Evolutionary conservation across 2,797 vertebrate genomes (phyloP), one percentile per base, ranked within the genome.

Genomic region (Amblyraja radiata): DNA sequence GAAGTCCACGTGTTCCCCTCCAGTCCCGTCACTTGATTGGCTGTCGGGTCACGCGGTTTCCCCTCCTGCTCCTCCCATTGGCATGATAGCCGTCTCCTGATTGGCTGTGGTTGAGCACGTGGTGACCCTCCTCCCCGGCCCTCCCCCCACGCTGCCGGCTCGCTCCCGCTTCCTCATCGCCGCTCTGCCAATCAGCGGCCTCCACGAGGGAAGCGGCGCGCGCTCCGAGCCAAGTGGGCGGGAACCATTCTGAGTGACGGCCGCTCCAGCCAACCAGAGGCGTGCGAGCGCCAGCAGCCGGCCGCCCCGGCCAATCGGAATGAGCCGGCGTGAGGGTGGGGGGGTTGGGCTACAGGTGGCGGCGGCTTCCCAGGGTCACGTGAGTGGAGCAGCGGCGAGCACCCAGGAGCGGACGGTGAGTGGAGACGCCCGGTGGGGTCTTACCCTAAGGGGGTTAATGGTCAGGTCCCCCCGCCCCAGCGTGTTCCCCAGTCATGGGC

Each of bases 171-270:
- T 88, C 84, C 84, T 65, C 61, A 61, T 86, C 83, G 11, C 58
- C 3, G 16, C 1, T 28, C 21, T 7, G 18, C 84, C 84, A 88
- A 88, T 88, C 61, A 21, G 2, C 14, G 7, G n/a, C 61, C 61
- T 88, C 84, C 84, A 88, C 84, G 84, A 88, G n/a, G 84, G 84
- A 88, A n/a, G 58, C 61, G 84, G n/a, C n/a, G 84, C 61, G n/a
- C n/a, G 84, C 16, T 9, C 0, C 0, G 46, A 46, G 46, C 71
- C 16, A 21, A 73, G 23, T 23, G 83, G 11, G n/a, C 1, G 84
- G 18, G 23, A 25, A n/a, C n/a, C 18, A 0, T 3, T 2, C 0
- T 32, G 84, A 68, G 6, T 25, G 61, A 18, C 84, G 61, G 14
- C 5, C 9, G 1, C 21, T 3, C 0, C 3, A 0, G 6, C 79